These are phyloP conservation scores for Papilio dardanus DNA, from an alignment of 1,140 invertebrate species.

Conservation along the genomic window DNA sequence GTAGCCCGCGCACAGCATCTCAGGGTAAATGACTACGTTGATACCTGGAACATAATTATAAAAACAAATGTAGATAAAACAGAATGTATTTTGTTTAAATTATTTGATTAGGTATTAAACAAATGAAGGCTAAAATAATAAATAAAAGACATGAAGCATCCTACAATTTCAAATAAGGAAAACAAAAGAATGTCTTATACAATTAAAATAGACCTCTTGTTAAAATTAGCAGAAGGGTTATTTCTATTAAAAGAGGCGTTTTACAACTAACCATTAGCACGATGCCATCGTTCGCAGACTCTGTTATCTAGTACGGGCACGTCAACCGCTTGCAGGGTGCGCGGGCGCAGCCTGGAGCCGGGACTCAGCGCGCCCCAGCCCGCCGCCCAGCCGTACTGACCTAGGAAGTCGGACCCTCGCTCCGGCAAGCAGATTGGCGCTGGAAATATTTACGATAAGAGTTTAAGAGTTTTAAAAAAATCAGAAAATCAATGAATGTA, in stretches of 20 bases:
- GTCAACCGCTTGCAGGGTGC: slow-evolving; percentile 95
- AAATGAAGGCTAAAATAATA: not conserved
- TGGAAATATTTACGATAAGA: slow-evolving; percentile 53
- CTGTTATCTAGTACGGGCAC: slow-evolving; percentile 95
- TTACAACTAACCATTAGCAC: slow-evolving; percentile 88
- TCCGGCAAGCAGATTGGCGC: slow-evolving; percentile 96
- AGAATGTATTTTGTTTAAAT: too few species aligned
- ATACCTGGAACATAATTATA: slow-evolving; percentile 82
- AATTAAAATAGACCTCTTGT: too few species aligned
- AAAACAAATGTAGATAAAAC: not conserved
- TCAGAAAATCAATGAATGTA: not conserved
- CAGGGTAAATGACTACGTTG: slow-evolving; percentile 96
- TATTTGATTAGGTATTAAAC: too few species aligned
- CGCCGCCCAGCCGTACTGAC: slow-evolving; percentile 95
- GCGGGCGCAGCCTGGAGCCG: slow-evolving; percentile 93
- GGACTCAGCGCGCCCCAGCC: slow-evolving; percentile 96
- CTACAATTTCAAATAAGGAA: too few species aligned
- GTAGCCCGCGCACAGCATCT: slow-evolving; percentile 99
- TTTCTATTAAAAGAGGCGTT: too few species aligned
- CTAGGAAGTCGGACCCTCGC: slow-evolving; percentile 94
- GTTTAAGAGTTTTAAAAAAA: not conserved
- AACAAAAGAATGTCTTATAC: too few species aligned
- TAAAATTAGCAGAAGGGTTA: too few species aligned
- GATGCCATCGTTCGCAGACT: slow-evolving; percentile 91
- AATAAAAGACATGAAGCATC: too few species aligned